Evolutionary conservation across 2,797 vertebrate genomes (phyloP), one percentile per base, ranked within the genome.

Genomic region (Huso huso): DNA sequence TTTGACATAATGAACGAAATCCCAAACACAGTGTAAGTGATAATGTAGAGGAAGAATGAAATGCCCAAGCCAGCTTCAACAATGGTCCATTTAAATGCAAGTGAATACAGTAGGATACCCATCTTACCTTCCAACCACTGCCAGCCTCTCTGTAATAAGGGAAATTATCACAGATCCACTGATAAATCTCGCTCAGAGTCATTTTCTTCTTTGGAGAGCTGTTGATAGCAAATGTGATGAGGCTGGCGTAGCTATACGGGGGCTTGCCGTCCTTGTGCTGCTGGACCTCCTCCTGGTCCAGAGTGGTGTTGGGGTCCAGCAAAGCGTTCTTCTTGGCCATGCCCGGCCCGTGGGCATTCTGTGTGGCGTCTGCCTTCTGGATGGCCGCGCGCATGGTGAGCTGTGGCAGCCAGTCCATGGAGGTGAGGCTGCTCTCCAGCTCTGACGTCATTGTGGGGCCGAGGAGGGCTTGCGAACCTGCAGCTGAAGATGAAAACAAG

Each of bases 121-220:
- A 2, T 37, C 88, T 87, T 85, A 95, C 93, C 93, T 95, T 95
- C 93, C 93, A 95, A 83, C 93, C 93, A 69, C 93, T 95, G 84
- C 93, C 93, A 53, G 93, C 93, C 83, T 95, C 93, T 82, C 92
- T 89, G 82, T 95, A 95, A 83, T 95, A 95, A 6, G 93, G 93
- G 72, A 95, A 95, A 84, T 95, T 95, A 86, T 95, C 93, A 86
- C 93, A 95, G 88, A 95, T 95, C 93, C 93, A 95, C 86, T 95
- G 93, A 81, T 95, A 95, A 87, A 95, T 95, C 85, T 95, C 93
- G 69, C 93, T 95, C 82, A 95, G 86, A 70, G 93, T 95, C 93
- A 95, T 95, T 85, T 95, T 95, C 90, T 94, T 95, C 90, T 95
- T 95, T 85, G 92, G 89, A 73, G 94, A 95, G 87, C 92, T 93